Conservation (phyloP, 2,797 vertebrate genomes). For the Sorex maritimensis region DNA sequence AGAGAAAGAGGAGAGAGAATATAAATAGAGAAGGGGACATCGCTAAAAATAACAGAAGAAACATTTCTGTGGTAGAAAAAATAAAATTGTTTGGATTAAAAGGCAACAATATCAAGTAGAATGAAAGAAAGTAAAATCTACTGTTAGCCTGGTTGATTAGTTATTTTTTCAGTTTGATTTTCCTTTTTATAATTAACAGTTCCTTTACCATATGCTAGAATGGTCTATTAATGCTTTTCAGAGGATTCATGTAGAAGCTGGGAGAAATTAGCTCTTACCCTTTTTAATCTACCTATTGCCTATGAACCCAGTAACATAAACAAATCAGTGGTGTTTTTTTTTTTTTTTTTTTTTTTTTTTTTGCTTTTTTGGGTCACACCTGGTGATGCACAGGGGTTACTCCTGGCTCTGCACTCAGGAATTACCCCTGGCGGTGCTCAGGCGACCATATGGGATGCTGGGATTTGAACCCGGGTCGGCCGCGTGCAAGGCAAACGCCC, state of each 20-base stretch:
- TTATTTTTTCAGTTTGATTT: not conserved
- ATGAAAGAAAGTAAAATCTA: not conserved
- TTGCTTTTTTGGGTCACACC: no score
- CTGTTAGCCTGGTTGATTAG: not conserved
- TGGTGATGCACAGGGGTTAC: no score
- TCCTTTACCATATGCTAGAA: not conserved
- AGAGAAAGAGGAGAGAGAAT: not conserved
- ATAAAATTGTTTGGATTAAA: not conserved
- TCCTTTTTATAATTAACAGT: not conserved
- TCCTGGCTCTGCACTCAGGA: no score
- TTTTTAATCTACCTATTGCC: not conserved
- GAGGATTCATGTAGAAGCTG: not conserved
- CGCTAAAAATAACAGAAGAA: not conserved
- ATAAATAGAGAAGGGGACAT: not conserved
- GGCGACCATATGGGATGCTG: no score
- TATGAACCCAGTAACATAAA: not conserved
- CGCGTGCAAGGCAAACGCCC: no score
- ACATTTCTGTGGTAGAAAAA: not conserved
- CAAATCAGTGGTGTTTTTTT: not conserved
- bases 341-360: no score
- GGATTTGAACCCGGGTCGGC: no score
- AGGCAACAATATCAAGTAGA: not conserved
- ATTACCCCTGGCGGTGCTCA: no score
- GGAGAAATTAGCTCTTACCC: not conserved
- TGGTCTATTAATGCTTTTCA: not conserved